Evolutionary conservation across 2,888 invertebrate genomes (phyloP).

Genomic region (Nycteola revayana): DNA sequence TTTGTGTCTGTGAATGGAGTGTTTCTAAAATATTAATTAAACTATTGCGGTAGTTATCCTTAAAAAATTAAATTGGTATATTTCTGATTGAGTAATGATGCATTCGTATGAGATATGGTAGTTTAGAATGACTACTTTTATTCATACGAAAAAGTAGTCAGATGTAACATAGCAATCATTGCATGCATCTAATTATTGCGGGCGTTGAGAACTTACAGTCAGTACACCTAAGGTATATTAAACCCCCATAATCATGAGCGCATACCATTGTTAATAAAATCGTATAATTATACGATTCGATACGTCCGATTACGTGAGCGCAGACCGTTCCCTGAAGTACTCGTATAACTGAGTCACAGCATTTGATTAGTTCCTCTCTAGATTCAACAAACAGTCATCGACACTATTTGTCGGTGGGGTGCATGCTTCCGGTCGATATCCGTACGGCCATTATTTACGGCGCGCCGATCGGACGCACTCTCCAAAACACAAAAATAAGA

Average conservation of each 20-base stretch:
- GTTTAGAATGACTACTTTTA: too few species aligned
- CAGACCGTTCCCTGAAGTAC: slow-evolving; percentile 25
- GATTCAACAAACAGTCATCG: slow-evolving; percentile 61
- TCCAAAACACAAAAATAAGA: slow-evolving; percentile 75
- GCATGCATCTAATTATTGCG: too few species aligned
- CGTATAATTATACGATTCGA: slow-evolving; percentile 40
- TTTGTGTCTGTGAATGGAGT: too few species aligned
- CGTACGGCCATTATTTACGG: slow-evolving; percentile 61
- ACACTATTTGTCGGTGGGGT: slow-evolving; percentile 59
- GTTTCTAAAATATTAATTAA: too few species aligned
- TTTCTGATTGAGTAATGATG: too few species aligned
- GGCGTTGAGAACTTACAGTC: too few species aligned
- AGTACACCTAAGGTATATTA: too few species aligned
- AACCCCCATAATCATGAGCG: slow-evolving; percentile 19
- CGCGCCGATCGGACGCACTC: slow-evolving; percentile 60
- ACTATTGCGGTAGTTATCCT: too few species aligned
- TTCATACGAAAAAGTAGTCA: too few species aligned
- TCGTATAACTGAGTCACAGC: slow-evolving; percentile 31
- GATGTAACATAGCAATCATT: too few species aligned
- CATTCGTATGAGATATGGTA: too few species aligned
- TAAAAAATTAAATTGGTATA: too few species aligned
- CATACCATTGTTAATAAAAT: slow-evolving; percentile 39
- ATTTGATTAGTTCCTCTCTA: slow-evolving; percentile 53
- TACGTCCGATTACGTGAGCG: slow-evolving; percentile 30
- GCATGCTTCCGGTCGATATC: slow-evolving; percentile 73